Conservation (phyloP, 2,113 vertebrate species). For the Jaculus jaculus region DNA sequence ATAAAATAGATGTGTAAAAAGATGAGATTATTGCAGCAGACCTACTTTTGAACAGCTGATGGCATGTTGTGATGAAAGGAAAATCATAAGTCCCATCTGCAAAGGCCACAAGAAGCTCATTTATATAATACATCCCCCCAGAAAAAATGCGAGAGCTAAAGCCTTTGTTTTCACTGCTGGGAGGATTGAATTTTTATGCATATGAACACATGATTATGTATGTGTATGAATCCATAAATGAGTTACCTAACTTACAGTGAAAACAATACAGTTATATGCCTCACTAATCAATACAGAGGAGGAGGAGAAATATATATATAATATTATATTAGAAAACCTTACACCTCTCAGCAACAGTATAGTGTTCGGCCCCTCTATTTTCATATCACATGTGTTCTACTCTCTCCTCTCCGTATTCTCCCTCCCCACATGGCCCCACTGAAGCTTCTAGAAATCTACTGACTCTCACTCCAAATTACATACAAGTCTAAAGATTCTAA, state of each 20-base stretch:
- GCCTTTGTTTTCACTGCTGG: neutral
- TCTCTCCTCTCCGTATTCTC: no score
- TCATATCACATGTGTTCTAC: no score
- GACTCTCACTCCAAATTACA: no score
- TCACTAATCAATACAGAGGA: neutral
- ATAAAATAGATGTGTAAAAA: neutral
- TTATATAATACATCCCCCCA: neutral
- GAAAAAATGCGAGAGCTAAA: neutral
- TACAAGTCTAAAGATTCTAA: neutral
- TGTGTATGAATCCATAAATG: neutral
- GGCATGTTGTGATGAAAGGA: neutral
- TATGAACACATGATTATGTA: neutral
- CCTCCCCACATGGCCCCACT: no score
- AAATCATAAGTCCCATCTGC: no score
- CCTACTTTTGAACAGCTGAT: neutral
- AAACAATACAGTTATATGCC: neutral
- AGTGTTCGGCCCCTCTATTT: no score
- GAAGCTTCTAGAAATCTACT: no score
- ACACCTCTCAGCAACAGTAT: no score
- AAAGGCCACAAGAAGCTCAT: neutral
- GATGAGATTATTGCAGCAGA: neutral
- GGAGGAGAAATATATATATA: neutral
- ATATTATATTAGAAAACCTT: no score
- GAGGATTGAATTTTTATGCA: neutral
- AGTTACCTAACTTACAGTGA: rapidly evolving